Evolutionary conservation across 2,113 vertebrate genomes (phyloP), one percentile per base, ranked within the genome.

Genomic region (Xiphorhynchus elegans): DNA sequence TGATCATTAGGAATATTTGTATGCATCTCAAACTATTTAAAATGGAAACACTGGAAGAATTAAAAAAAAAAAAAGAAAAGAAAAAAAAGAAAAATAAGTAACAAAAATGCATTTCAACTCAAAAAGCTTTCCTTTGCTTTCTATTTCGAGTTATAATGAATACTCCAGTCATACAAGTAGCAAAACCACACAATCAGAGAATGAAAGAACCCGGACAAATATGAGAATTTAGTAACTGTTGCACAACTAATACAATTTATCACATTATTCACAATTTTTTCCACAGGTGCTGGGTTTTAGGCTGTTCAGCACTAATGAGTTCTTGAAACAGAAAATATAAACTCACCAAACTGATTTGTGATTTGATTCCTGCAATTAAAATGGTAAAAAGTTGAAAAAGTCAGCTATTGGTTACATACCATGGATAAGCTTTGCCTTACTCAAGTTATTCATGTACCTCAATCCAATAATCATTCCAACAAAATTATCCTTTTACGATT

Each of bases 1-100:
- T 93, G 89, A 69, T 95, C 55, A 96, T 93, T 90, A 89, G 74
- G 33, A 94, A 96, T 89, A 96, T 89, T 96, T 96, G 89, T 91
- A 91, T 73, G 59, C 81, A 82, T 94, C 39, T 76, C 62, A 72
- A 84, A 91, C 58, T 92, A 64, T 90, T 95, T 91, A 76, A 60
- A 93, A 93, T 50, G 29, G 31, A 89, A 91, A 82, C 15, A 75
- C 0, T 91, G 46, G 44, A 79, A 68, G 10, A 75, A 75, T 63
- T 74, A 0, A 5, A 39, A 80, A 76, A 49, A 39, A 52, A 12
- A 31, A 35, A 23, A 8, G 2, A 5, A 39, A 80, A 75, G 44
- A 39, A 52, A 12, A 31, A 0, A 5, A 39, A 80, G 72, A 49
- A 39, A 52, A 12, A 31, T 35, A 47, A 44, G 44, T 12, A 2